A percentile compares a stretch with the other conserved stretches of the same genome.
phyloP scores from a whole-genome alignment of 2,113 vertebrate genomes.

The Panurus biarmicus region DNA sequence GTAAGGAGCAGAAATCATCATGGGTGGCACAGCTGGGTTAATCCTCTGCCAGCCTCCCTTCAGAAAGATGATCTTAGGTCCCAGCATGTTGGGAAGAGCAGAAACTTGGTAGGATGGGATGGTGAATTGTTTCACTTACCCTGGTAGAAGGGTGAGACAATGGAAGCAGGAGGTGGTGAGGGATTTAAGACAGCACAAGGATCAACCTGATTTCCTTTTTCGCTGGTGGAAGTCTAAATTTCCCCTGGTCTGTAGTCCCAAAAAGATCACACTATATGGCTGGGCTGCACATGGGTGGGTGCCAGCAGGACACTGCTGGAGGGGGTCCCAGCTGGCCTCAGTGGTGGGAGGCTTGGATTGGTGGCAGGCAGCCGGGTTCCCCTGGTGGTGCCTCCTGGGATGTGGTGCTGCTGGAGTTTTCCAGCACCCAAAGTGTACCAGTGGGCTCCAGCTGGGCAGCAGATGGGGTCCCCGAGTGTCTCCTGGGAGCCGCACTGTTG shows the following conservation, averaged over 20 bases:
- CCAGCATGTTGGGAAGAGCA: neutral
- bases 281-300: neutral
- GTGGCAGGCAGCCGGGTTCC: neutral
- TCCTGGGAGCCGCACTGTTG: neutral
- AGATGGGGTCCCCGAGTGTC: too few relatives aligned
- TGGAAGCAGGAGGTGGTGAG: neutral
- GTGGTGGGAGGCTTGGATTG: accelerated
- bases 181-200: neutral
- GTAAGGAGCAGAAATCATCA: neutral
- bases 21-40: neutral
- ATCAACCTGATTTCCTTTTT: neutral
- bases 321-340: neutral
- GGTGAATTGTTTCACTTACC: neutral
- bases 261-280: neutral
- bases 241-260: too few relatives aligned
- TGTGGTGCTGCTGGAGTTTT: accelerated
- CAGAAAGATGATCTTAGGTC: neutral
- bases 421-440: accelerated
- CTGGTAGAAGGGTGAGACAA: neutral
- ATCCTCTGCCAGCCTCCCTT: neutral
- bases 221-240: neutral
- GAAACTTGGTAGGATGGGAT: neutral
- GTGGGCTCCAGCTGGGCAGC: accelerated
- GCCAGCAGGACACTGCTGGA: neutral
- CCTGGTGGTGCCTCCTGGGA: accelerated